A percentile compares a stretch with the other conserved stretches of the same genome.
Conservation (phyloP, 2,888 invertebrate genomes). For the Habrosyne pyritoides region DNA sequence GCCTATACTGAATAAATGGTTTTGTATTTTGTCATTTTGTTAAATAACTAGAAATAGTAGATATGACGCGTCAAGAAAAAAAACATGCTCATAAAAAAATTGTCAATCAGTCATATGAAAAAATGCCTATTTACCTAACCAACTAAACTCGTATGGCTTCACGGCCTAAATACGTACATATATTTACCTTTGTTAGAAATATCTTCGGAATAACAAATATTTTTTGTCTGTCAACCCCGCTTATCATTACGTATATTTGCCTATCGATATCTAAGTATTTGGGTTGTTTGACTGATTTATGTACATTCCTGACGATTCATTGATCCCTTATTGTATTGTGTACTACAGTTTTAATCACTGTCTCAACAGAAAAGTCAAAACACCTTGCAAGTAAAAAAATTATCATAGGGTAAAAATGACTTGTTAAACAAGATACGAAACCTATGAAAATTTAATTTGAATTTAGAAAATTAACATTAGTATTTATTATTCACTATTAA, state of each 20-base stretch:
- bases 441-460: too few species aligned
- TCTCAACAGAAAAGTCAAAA: too few species aligned
- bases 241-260: conserved; percentile 48
- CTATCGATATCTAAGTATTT: conserved; percentile 31
- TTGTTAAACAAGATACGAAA: too few species aligned
- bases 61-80: not conserved
- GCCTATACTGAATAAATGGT: too few species aligned
- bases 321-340: conserved; percentile 5
- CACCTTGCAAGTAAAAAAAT: too few species aligned
- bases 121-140: too few species aligned
- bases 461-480: too few species aligned
- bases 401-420: too few species aligned
- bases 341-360: not conserved
- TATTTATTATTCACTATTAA: too few species aligned
- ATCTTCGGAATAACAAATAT: conserved; percentile 18
- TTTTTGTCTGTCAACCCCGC: conserved; percentile 41
- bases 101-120: not conserved
- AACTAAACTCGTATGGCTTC: not conserved
- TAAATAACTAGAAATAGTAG: too few species aligned
- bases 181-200: not conserved
- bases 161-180: not conserved
- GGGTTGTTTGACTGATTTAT: conserved; percentile 21
- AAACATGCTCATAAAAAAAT: not conserved
- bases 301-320: conserved; percentile 12
- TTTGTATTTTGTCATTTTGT: not conserved